Conservation (phyloP, 2,113 vertebrate genomes). For the Phocoena phocoena region DNA sequence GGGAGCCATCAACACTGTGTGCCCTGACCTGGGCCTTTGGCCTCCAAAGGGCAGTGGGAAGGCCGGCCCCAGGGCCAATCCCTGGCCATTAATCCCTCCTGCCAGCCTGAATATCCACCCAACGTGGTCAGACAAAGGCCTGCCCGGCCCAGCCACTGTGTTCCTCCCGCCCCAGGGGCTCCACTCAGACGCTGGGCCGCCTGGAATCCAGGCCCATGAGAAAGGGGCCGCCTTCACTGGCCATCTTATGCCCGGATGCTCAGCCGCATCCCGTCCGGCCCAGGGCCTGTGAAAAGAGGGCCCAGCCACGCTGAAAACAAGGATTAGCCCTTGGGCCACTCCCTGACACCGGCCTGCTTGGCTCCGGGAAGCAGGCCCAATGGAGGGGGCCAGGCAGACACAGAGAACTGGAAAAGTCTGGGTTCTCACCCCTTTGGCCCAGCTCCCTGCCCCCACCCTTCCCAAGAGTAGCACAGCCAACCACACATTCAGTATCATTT, state of each 20-base stretch:
- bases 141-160: constrained; percentile 71
- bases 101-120: constrained; percentile 86
- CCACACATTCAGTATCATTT: constrained; percentile 6
- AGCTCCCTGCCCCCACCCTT: not conserved
- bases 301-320: constrained; percentile 91
- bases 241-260: constrained; percentile 95
- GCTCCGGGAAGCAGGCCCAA: constrained; percentile 76
- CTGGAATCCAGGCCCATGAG: constrained; percentile 94
- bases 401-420: constrained; percentile 68
- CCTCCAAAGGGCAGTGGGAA: constrained; percentile 92
- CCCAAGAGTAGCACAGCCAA: not conserved
- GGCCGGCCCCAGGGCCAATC: constrained; percentile 91
- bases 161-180: constrained; percentile 78
- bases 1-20: constrained; percentile 91
- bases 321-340: constrained; percentile 94
- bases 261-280: constrained; percentile 99
- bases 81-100: constrained; percentile 93
- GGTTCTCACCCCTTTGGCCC: constrained; percentile 54
- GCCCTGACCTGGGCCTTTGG: constrained; percentile 96
- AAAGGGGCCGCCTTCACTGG: constrained; percentile 86
- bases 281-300: constrained; percentile 98
- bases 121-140: constrained; percentile 85
- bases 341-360: constrained; percentile 79
- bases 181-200: constrained; percentile 87
- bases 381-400: constrained; percentile 52